A percentile compares a stretch with the other conserved stretches of the same genome.
These are phyloP conservation scores for Loxodonta africana DNA, from an alignment of 2,113 vertebrate genomes.

Conservation along the genomic window DNA sequence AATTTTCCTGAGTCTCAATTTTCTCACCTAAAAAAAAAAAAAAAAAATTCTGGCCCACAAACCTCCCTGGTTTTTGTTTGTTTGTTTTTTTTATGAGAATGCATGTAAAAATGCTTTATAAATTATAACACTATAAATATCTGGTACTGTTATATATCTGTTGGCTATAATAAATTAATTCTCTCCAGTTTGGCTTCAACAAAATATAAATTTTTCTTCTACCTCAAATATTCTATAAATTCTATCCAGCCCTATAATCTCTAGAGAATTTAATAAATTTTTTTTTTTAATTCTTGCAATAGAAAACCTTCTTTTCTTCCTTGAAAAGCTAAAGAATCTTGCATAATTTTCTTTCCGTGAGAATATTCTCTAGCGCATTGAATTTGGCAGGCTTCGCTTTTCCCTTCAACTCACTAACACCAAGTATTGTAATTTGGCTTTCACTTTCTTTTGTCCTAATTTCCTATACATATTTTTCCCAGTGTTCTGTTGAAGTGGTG, in stretches of 20 bases:
- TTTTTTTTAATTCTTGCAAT: background rate
- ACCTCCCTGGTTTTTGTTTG: background rate
- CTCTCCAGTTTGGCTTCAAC: background rate
- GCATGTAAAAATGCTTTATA: background rate
- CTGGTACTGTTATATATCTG: background rate
- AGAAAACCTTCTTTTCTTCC: background rate
- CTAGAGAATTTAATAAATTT: slow-evolving; percentile 2
- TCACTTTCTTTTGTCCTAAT: slow-evolving; percentile 5
- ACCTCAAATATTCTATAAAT: slow-evolving; percentile 48
- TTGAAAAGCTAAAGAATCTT: background rate
- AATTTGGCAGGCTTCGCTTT: background rate
- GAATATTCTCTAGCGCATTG: background rate
- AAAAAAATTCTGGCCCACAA: background rate
- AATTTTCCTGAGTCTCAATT: background rate
- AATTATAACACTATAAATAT: slow-evolving; percentile 2
- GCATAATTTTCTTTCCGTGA: background rate
- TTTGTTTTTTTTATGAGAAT: background rate
- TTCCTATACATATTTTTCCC: slow-evolving; percentile 28
- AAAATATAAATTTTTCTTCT: background rate
- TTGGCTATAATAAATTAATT: slow-evolving; percentile 29
- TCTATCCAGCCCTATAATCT: background rate
- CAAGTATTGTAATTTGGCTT: slow-evolving; percentile 10
- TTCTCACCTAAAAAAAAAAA: slow-evolving; percentile 21
- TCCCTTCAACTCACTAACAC: background rate
- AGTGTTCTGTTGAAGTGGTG: background rate